phyloP scores from a whole-genome alignment of 2,888 invertebrate species.

The Augochlorella aurata region DNA sequence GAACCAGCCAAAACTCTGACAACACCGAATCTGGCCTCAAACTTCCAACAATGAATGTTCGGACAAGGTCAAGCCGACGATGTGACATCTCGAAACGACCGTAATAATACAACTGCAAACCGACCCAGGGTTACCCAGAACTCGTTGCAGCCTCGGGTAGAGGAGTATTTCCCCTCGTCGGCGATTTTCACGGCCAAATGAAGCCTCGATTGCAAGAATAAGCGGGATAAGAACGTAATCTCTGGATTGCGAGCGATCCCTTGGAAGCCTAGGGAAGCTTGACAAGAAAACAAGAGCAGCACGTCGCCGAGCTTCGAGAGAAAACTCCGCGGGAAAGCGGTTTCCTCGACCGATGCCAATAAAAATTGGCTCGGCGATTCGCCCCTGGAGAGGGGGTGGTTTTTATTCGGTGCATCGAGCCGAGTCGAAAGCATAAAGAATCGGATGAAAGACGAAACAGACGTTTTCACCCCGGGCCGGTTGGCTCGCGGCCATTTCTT shows the following conservation, averaged over 20 bases:
- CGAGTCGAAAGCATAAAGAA: not conserved
- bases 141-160: no score
- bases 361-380: constrained; percentile 34
- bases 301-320: not conserved
- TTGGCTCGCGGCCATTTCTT: constrained; percentile 54
- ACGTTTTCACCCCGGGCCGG: not conserved
- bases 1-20: not conserved
- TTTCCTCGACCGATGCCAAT: constrained; percentile 23
- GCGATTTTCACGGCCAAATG: not conserved
- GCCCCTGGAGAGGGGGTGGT: not conserved
- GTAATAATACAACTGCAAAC: not conserved
- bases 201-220: not conserved
- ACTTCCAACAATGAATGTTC: not conserved
- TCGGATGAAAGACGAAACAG: constrained; percentile 25
- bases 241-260: not conserved
- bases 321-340: not conserved
- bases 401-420: constrained; percentile 15
- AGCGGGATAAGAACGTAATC: constrained; percentile 1
- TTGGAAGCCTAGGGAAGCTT: not conserved
- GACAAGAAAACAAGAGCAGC: not conserved
- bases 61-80: not conserved
- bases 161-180: not conserved
- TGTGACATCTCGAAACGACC: no score
- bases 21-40: no score
- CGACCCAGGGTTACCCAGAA: no score